phyloP scores from a whole-genome alignment of 1,140 invertebrate species.

The Archivesica marissinica region DNA sequence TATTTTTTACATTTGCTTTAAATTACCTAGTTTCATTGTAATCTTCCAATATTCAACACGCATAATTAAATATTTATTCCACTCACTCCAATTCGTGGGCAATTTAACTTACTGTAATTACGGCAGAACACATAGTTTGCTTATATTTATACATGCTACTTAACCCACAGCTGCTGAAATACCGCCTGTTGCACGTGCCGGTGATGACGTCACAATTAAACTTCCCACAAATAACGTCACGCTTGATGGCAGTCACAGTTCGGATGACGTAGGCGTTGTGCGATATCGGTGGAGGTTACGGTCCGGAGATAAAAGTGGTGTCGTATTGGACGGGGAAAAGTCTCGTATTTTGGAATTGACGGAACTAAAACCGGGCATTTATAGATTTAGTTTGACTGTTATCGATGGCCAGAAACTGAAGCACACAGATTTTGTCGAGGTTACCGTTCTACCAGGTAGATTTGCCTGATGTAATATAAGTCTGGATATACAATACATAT shows the following conservation, averaged over 20 bases:
- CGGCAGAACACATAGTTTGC: too few species aligned
- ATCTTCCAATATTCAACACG: too few species aligned
- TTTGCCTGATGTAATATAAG: too few species aligned
- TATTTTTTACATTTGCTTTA: too few species aligned
- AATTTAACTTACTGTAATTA: too few species aligned
- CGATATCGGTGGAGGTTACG: slow-evolving; percentile 36
- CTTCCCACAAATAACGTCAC: slow-evolving; percentile 39
- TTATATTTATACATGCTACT: background rate
- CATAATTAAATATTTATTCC: too few species aligned
- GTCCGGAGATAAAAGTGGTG: background rate
- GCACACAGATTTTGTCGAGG: slow-evolving; percentile 30
- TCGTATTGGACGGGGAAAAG: slow-evolving; percentile 26
- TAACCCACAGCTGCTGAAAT: slow-evolving; percentile 32
- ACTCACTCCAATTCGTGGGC: too few species aligned
- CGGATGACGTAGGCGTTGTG: slow-evolving; percentile 36
- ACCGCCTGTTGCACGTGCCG: slow-evolving; percentile 44
- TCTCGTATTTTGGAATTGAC: slow-evolving; percentile 9
- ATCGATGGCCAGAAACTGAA: slow-evolving; percentile 9
- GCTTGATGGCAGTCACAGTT: slow-evolving; percentile 42
- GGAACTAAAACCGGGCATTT: slow-evolving; percentile 19
- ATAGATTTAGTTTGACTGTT: slow-evolving; percentile 18
- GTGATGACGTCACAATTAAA: slow-evolving; percentile 34
- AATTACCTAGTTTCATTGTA: too few species aligned
- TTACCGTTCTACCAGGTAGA: slow-evolving; percentile 31
- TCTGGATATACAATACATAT: too few species aligned